phyloP scores from a whole-genome alignment of 2,888 invertebrate species.

The Nemotelus nigrinus region DNA sequence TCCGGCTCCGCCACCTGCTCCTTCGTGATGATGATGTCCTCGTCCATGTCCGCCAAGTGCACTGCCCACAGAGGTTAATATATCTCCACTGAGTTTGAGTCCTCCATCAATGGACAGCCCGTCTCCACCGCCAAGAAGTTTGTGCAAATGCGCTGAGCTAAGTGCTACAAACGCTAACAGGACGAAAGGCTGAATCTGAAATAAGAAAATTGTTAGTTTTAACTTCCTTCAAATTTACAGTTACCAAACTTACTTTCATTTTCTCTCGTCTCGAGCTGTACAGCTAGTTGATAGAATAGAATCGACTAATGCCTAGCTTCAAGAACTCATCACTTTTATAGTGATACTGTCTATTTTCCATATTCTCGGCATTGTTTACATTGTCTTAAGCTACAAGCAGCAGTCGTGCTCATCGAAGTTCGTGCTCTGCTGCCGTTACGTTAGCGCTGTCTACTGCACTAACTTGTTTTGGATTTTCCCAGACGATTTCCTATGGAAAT shows the following conservation, averaged over 20 bases:
- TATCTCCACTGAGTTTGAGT: neutral
- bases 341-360: constrained; percentile 9
- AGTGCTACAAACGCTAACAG: constrained; percentile 15
- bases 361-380: constrained; percentile 10
- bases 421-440: too few species aligned
- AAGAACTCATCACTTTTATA: constrained; percentile 39
- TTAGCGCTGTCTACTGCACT: too few species aligned
- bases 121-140: constrained; percentile 24
- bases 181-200: neutral
- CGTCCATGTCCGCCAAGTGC: neutral
- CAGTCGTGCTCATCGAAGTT: neutral
- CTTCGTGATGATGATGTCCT: neutral
- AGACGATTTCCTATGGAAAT: constrained; percentile 28
- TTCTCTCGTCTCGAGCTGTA: neutral
- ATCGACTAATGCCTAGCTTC: constrained; percentile 14
- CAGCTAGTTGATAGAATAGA: constrained; percentile 6
- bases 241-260: constrained; percentile 27
- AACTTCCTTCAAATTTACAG: neutral
- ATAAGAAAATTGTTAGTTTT: neutral
- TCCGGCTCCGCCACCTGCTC: neutral
- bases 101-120: constrained; percentile 5
- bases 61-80: neutral
- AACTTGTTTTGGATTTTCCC: constrained; percentile 26
- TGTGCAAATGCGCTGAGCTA: constrained; percentile 19
- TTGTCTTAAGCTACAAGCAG: neutral